Percentiles rank a stretch among this genome's conserved stretches.
These are phyloP conservation scores for Oxyruncus cristatus DNA, from an alignment of 2,113 vertebrate genomes.

Conservation along the genomic window DNA sequence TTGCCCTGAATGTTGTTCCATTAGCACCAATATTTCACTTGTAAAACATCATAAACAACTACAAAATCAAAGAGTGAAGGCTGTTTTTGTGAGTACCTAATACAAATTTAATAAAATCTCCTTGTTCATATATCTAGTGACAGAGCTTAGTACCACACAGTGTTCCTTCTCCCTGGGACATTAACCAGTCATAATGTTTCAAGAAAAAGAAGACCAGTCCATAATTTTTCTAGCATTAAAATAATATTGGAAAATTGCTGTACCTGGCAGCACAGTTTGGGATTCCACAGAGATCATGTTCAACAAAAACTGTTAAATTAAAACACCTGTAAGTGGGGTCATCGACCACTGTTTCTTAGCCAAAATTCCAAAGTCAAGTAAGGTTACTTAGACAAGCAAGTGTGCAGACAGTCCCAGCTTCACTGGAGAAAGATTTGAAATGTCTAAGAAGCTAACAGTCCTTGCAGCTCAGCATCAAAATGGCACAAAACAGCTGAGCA, in stretches of 20 bases:
- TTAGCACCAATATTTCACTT: neutral
- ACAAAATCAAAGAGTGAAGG: neutral
- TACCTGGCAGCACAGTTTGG: neutral
- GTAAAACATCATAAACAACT: neutral
- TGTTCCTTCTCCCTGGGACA: neutral
- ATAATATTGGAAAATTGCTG: neutral
- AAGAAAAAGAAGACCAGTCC: neutral
- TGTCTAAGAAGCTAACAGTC: conserved; percentile 11
- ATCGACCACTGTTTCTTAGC: neutral
- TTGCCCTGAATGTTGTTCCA: neutral
- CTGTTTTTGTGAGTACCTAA: neutral
- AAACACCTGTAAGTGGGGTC: neutral
- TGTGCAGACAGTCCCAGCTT: neutral
- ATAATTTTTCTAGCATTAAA: neutral
- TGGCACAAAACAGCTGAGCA: conserved; percentile 19
- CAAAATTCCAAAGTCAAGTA: neutral
- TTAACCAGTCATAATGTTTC: neutral
- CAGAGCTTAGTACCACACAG: neutral
- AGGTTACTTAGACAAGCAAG: neutral
- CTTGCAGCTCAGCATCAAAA: conserved; percentile 30
- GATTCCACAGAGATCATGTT: neutral
- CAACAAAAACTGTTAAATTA: neutral
- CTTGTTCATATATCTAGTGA: neutral
- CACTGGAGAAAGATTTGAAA: neutral
- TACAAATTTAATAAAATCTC: neutral